Evolutionary conservation across 2,113 vertebrate genomes (phyloP).

Genomic region (Phylloscopus trochiloides): DNA sequence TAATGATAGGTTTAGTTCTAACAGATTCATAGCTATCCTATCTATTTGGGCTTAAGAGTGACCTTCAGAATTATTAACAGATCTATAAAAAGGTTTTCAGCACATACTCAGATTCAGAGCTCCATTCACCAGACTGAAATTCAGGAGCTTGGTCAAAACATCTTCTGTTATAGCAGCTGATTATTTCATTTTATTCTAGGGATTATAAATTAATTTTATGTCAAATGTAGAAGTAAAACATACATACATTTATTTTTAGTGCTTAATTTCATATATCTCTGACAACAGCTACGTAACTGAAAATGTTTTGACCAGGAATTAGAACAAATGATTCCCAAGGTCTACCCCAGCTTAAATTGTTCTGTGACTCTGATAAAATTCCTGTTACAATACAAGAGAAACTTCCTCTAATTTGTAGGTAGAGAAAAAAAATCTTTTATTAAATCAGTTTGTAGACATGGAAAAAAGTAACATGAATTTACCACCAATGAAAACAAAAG

Average conservation of each 20-base stretch:
- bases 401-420: neutral
- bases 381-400: neutral
- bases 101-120: neutral
- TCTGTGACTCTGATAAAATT: neutral
- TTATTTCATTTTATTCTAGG: neutral
- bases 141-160: neutral
- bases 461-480: neutral
- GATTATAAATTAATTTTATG: neutral
- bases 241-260: neutral
- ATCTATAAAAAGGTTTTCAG: neutral
- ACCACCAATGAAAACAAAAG: neutral
- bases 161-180: neutral
- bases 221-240: neutral
- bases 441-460: neutral
- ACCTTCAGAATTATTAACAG: neutral
- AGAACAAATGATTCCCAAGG: fast-evolving
- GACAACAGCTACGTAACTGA: neutral
- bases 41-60: neutral
- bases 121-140: neutral
- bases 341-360: neutral
- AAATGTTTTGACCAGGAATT: neutral
- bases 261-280: neutral
- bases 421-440: neutral
- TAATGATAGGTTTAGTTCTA: neutral
- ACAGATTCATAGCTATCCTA: neutral